Evolutionary conservation across 2,888 invertebrate genomes (phyloP).

Genomic region (Hartigia nigra): DNA sequence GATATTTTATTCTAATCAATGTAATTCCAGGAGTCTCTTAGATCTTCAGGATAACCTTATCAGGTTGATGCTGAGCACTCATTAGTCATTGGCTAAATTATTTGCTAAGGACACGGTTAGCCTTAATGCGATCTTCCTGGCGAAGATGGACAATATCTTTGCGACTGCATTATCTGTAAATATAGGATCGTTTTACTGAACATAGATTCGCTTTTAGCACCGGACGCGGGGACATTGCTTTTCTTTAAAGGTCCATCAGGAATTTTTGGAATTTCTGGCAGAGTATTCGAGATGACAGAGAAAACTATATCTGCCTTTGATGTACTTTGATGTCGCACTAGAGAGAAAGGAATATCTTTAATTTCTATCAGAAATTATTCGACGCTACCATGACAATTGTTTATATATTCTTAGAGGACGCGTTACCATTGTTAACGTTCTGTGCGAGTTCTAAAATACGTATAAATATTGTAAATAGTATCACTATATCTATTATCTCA

Average conservation of each 20-base stretch:
- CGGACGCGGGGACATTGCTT: background rate
- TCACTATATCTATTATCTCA: background rate
- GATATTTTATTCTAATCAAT: background rate
- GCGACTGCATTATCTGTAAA: conserved; percentile 28
- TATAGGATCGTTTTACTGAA: conserved; percentile 33
- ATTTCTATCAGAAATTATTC: background rate
- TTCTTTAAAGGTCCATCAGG: conserved; percentile 13
- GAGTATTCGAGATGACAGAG: background rate
- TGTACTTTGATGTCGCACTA: background rate
- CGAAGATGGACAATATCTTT: conserved; percentile 38
- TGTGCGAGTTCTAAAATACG: background rate
- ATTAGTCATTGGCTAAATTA: background rate
- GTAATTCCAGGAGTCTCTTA: background rate
- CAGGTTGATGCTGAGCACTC: background rate
- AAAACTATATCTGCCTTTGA: background rate
- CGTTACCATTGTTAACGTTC: background rate
- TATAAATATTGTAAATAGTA: background rate
- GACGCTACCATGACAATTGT: background rate
- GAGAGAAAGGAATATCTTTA: background rate
- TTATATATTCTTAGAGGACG: background rate
- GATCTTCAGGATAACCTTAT: background rate
- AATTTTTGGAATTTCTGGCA: conserved; percentile 10
- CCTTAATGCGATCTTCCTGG: background rate
- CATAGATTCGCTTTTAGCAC: conserved; percentile 49
- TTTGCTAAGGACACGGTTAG: background rate